A percentile compares a stretch with the other conserved stretches of the same genome.
phyloP scores from a whole-genome alignment of 2,113 vertebrate species.

The Silurus asotus region DNA sequence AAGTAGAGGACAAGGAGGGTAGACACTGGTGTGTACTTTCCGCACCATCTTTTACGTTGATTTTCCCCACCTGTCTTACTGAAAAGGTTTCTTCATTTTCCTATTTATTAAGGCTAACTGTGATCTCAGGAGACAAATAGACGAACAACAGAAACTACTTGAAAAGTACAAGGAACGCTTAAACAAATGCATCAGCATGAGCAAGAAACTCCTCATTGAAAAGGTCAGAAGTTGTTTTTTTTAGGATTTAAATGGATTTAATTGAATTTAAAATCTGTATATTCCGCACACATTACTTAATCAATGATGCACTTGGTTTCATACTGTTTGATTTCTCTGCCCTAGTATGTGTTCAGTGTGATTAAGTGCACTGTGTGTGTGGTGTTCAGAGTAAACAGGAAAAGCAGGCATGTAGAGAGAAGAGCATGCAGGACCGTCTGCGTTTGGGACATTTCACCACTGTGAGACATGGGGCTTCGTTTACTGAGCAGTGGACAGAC shows the following conservation, averaged over 20 bases:
- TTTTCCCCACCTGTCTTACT: background rate
- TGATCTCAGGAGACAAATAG: conserved; percentile 99
- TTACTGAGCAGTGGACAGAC: conserved; percentile 99
- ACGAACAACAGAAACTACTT: conserved; percentile 99
- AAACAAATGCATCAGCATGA: conserved; percentile 99
- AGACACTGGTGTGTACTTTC: background rate
- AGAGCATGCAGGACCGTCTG: conserved; percentile 98
- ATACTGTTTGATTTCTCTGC: background rate
- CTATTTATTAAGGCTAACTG: conserved; percentile 86
- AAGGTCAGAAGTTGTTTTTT: conserved; percentile 75
- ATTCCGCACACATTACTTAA: too few relatives aligned
- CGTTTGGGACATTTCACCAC: conserved; percentile 98
- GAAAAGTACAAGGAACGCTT: conserved; percentile 99
- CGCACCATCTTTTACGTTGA: background rate
- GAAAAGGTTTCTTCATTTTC: conserved; percentile 13
- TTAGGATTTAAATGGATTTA: background rate
- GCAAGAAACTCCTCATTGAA: conserved; percentile 99
- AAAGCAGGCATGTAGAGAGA: conserved; percentile 96
- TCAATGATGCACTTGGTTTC: background rate
- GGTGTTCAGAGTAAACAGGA: conserved; percentile 90
- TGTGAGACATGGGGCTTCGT: conserved; percentile 97
- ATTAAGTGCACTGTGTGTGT: conserved; percentile 5
- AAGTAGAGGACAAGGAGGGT: conserved; percentile 61
- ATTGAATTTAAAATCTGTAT: background rate
- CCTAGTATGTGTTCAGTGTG: conserved; percentile 1